Evolutionary conservation across 2,888 invertebrate species (phyloP).

Genomic region (Hyppa rectilinea): DNA sequence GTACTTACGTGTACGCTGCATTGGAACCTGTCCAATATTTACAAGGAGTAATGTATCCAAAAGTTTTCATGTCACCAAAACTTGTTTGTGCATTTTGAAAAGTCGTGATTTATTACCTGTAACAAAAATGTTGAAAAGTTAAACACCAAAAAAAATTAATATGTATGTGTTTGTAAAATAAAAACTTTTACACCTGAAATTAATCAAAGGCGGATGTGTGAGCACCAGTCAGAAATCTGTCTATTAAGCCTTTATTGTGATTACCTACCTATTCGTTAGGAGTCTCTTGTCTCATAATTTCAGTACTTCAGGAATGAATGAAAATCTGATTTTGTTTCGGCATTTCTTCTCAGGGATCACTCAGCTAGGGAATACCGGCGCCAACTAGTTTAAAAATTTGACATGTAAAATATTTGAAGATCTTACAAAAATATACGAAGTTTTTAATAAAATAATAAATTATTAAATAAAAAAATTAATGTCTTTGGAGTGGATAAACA

Average conservation of each 20-base stretch:
- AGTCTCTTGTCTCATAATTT: background rate
- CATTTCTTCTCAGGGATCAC: background rate
- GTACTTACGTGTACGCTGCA: conserved; percentile 33
- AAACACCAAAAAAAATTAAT: too few species aligned
- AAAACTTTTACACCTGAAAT: background rate
- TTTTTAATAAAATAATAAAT: too few species aligned
- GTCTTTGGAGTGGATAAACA: background rate
- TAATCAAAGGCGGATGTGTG: background rate
- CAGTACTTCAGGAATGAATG: too few species aligned
- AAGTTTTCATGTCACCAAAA: background rate
- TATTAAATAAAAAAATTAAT: too few species aligned
- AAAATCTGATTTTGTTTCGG: background rate
- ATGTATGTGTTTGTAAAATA: background rate
- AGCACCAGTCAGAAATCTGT: background rate
- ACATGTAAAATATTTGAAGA: too few species aligned
- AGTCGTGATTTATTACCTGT: conserved; percentile 42
- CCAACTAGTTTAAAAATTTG: background rate
- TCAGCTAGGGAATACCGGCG: background rate
- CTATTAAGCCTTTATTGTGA: background rate
- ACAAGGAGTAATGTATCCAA: background rate
- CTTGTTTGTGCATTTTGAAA: background rate
- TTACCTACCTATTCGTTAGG: background rate
- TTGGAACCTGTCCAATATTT: conserved; percentile 17
- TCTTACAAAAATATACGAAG: too few species aligned
- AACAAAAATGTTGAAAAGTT: conserved; percentile 37